These are phyloP conservation scores for Mus musculus DNA, from an alignment of 2,113 vertebrate genomes.

Conservation along the genomic window DNA sequence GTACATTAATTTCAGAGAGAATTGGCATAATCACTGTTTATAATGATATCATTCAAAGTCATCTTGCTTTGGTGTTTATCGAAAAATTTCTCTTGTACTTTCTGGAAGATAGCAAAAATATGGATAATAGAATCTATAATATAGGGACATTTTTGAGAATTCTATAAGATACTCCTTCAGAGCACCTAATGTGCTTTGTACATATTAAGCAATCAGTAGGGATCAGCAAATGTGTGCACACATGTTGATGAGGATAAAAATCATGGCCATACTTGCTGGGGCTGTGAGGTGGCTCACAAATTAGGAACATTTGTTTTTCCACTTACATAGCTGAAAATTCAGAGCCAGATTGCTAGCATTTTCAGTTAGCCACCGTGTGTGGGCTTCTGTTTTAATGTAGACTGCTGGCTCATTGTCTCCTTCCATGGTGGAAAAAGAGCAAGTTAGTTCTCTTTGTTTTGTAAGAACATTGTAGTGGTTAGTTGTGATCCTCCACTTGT, in stretches of 20 bases:
- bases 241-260: not conserved
- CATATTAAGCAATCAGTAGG: not conserved
- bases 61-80: not conserved
- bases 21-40: not conserved
- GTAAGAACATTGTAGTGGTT: not conserved
- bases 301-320: not conserved
- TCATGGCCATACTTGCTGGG: not conserved
- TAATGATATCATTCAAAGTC: not conserved
- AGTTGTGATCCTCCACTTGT: not conserved
- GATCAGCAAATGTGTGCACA: not conserved
- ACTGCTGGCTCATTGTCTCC: not conserved
- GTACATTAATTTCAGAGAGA: not conserved
- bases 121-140: not conserved
- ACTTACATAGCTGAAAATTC: not conserved
- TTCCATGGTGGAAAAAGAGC: not conserved
- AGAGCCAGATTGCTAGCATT: not conserved
- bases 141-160: not conserved
- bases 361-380: not conserved
- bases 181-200: not conserved
- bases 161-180: not conserved
- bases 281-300: not conserved
- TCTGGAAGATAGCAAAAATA: not conserved
- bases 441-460: not conserved
- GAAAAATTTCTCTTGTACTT: constrained; percentile 32
- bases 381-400: not conserved